Evolutionary conservation across 2,888 invertebrate species (phyloP), one percentile per base, ranked within the genome.

Genomic region (Andrena fulva): DNA sequence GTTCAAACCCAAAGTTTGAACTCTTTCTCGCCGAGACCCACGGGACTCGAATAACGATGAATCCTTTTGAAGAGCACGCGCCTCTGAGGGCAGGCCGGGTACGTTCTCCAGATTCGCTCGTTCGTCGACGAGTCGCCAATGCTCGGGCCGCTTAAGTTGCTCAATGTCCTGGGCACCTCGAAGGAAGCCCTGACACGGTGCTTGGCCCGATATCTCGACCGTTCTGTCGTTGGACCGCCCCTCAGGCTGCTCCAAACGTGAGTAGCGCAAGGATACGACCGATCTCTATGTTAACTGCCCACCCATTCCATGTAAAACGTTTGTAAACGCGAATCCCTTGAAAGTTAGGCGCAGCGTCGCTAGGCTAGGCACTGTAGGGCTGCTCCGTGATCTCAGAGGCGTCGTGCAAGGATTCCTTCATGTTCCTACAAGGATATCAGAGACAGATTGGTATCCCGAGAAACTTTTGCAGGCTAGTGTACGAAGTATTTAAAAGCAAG

Each of bases 201-300:
- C 20, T 59, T 74, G 66, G 33, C 60, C 27, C 73, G 67, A 59
- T 66, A 74, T 27, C 42, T 62, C 59, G 54, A 74, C 63, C 64
- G 24, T 72, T 54, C 42, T 20, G 20, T 54, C 69, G 10, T 35
- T n/a, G 62, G 56, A 33, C 54, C 56, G 10, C 35, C 59, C 20
- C 20, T 74, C 64, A 83, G 74, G 56, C 71, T 33, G 31, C 60
- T 83, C 20, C 54, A 63, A 80, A 83, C 75, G 85, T 85, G 80
- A 82, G 83, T 84, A 84, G 71, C 54, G 12, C 20, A 54, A 74
- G 42, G 59, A 69, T 31, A 31, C 33, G 35, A n/a, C 10, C 12
- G 42, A 75, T 60, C 24, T 68, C 12, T 69, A n/a, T 20, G 20
- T 20, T 27, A 27, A 29, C 24, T n/a, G 27, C 16, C 27, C 24